Conservation (phyloP, 2,888 invertebrate genomes). For the Sminthurinus aureus region DNA sequence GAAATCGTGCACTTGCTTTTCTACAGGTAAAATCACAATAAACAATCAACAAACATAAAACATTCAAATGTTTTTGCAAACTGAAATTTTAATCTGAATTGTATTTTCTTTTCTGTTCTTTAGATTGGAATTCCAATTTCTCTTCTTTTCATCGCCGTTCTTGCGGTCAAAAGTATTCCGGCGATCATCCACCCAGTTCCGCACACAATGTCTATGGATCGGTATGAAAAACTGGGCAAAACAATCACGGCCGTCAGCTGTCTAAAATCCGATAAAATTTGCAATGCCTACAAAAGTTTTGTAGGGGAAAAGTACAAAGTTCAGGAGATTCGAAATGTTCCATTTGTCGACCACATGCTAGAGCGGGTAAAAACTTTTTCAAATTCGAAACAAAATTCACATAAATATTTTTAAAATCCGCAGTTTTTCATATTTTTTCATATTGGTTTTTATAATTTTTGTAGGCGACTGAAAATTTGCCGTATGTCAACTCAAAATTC, state of each 20-base stretch:
- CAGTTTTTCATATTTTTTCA: neutral
- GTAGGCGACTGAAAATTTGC: slow-evolving; percentile 40
- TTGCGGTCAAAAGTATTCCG: slow-evolving; percentile 61
- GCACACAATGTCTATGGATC: slow-evolving; percentile 67
- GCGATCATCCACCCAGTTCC: slow-evolving; percentile 67
- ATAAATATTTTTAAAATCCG: too few species aligned
- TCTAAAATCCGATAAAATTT: slow-evolving; percentile 41
- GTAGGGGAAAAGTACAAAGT: slow-evolving; percentile 41
- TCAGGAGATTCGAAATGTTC: slow-evolving; percentile 43
- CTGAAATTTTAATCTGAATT: neutral
- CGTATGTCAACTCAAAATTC: slow-evolving; percentile 48
- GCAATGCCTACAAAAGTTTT: slow-evolving; percentile 50
- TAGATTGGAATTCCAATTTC: slow-evolving; percentile 75
- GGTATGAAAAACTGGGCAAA: slow-evolving; percentile 55
- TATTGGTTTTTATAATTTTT: too few species aligned
- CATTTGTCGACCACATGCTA: slow-evolving; percentile 49
- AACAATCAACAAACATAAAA: too few species aligned
- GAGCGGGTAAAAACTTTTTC: slow-evolving; percentile 42
- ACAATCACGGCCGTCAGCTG: slow-evolving; percentile 53
- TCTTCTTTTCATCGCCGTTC: slow-evolving; percentile 71
- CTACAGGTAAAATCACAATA: slow-evolving; percentile 66
- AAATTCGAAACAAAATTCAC: neutral
- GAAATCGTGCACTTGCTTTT: slow-evolving; percentile 63
- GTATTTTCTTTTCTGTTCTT: slow-evolving; percentile 64
- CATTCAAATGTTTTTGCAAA: too few species aligned